Base-by-base conservation (phyloP, 2,888 invertebrate genomes). In the Achlya flavicornis region DNA sequence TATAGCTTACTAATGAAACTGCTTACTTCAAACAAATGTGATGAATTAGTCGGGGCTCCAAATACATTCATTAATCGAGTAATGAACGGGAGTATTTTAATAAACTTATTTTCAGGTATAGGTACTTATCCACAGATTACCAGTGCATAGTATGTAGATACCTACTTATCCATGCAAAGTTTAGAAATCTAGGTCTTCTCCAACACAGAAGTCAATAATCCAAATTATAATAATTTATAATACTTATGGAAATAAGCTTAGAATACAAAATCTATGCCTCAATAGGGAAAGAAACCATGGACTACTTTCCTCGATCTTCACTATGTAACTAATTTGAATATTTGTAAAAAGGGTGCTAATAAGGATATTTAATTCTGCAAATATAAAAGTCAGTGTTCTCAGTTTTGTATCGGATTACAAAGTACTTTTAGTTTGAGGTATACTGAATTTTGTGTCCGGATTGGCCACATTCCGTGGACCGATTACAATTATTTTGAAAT, bases 231-330 rank as follows among this genome's bases (percentile, higher is more conserved):
- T 58, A 61, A 62, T 63, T 66, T 65, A 61, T 65, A 71, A 68
- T 66, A 48, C 65, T 68, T 72, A 73, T 66, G 75, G 71, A 75
- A 74, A 73, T 74, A 68, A 71, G 53, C 41, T 61, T 57, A 58
- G 61, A 63, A 70, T 64, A 66, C 66, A 64, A 65, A 64, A 64
- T 63, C 57, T 69, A 65, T 58, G 61, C 64, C 61, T 60, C 66
- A 77, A 74, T 67, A 72, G 66, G 71, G 75, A 70, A 75, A 72
- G 65, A 77, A 67, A 73, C 74, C 70, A 70, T 79, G 81, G 67
- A 80, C 84, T 74, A 83, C 82, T 84, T 85, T 80, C 73, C 68
- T 76, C 69, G 67, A 63, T 70, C 68, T 70, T 68, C 70, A 74
- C 70, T 73, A 33, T 58, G 14, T 58, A 32, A 57, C 57, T 32